Base-by-base conservation (phyloP, 2,113 vertebrate species). In the Eclectus roratus region DNA sequence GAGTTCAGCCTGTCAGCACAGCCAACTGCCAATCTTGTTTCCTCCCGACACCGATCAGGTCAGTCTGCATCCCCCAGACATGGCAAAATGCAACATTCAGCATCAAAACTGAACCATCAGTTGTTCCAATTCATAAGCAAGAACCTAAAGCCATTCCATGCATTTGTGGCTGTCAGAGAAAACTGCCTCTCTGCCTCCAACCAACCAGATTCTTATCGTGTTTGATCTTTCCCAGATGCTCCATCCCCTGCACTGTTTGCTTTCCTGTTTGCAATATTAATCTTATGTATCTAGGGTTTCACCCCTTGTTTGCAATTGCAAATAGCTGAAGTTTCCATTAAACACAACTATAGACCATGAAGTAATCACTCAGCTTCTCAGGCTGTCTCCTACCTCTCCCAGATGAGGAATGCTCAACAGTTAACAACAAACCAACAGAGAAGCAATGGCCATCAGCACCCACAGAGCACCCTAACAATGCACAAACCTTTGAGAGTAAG, bases 211-310 rank as follows among this genome's bases (percentile, higher is more conserved):
- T 66, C 66, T 89, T 91, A 73, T 4, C 23, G 0, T 2, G 4
- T 88, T 84, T 93, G 43, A 91, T 79, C 85, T 50, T 66, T 86
- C 39, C 66, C 88, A 94, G 73, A 79, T 65, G 53, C 50, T 86
- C 58, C 50, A 53, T 68, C 76, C 33, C 72, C 72, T 60, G 33
- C 17, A 55, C 82, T 78, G 70, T 70, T 94, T 71, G 63, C 27
- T 64, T 80, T 81, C 71, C 83, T 78, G 20, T 66, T 86, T 68
- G 70, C 68, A 92, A 65, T 39, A 95, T 71, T 93, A 61, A 91
- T 94, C 41, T 66, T 70, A 47, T 0, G 29, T 50, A 69, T 87
- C 72, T 90, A 92, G 56, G 70, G 56, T 85, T 92, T 83, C 77
- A 47, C 6, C 17, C 41, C 53, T 78, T 77, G 43, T 79, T 89